Evolutionary conservation across 2,113 vertebrate species (phyloP).

Genomic region (rat (Rattus norvegicus)): DNA sequence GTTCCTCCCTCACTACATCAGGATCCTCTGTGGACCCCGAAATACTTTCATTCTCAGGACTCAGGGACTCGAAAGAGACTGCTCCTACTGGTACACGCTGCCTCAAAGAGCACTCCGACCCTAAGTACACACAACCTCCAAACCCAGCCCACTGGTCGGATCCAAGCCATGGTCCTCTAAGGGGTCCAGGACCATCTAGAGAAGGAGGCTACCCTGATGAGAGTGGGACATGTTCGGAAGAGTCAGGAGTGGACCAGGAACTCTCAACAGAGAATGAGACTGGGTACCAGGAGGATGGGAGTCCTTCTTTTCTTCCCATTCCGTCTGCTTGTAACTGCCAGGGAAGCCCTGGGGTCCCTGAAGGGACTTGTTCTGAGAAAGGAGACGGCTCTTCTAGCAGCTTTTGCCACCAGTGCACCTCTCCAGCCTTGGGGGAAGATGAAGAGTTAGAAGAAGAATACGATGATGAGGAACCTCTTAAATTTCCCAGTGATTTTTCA

Average conservation of each 20-base stretch:
- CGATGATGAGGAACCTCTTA: too few relatives aligned
- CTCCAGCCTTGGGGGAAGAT: constrained; percentile 70
- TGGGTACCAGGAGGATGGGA: constrained; percentile 46
- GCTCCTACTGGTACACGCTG: too few relatives aligned
- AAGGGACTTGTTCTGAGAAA: constrained; percentile 57
- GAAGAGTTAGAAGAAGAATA: too few relatives aligned
- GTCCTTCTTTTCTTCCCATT: constrained; percentile 60
- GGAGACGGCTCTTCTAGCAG: constrained; percentile 70
- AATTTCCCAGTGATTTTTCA: too few relatives aligned
- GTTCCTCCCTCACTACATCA: too few relatives aligned
- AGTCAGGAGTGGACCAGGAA: constrained; percentile 66
- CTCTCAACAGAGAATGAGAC: constrained; percentile 62
- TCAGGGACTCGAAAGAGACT: too few relatives aligned
- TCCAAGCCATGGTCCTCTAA: constrained; percentile 72
- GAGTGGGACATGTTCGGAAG: constrained; percentile 64
- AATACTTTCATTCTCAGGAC: too few relatives aligned
- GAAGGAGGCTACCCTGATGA: constrained; percentile 43
- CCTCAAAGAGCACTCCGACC: too few relatives aligned
- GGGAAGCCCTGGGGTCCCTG: constrained; percentile 43
- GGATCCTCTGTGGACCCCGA: too few relatives aligned
- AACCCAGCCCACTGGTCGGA: too few relatives aligned
- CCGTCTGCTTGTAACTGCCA: constrained; percentile 72
- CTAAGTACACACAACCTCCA: too few relatives aligned
- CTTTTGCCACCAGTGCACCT: constrained; percentile 75
- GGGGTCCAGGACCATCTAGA: constrained; percentile 66